Evolutionary conservation across 2,113 vertebrate genomes (phyloP), one percentile per base, ranked within the genome.

Genomic region (Microtus oregoni): DNA sequence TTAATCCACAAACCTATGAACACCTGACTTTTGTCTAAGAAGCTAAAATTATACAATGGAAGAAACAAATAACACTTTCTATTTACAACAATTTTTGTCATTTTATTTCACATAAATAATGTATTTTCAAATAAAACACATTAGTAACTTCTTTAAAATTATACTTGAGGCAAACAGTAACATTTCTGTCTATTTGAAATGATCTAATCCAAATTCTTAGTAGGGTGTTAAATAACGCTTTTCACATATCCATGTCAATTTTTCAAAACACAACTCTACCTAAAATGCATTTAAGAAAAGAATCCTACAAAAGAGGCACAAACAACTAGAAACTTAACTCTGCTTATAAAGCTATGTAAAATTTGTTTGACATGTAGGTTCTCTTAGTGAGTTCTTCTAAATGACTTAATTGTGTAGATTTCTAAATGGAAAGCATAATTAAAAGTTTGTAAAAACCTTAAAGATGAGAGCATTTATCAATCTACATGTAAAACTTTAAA

Each of bases 71-170:
- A 95, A 78, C 0, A 55, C 55, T 55, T 79, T 52, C 47, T 17
- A 52, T 79, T 52, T 8, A 50, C 13, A 19, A 32, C 8, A 35
- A 11, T 79, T 52, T 52, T 79, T 32, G 32, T 3, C 50, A 81
- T 81, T 58, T 58, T 81, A 58, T 55, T 79, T 19, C 32, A 22
- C 52, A 81, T 11, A 81, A 41, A 41, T 41, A 41, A 41, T 41
- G 17, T 35, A 35, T 22, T n/a, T 58, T 81, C 50, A 81, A n/a
- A n/a, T 55, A 89, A 97, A 96, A 47, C 0, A 91, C n/a, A 95
- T 86, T 95, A 6, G 0, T 88, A 96, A 0, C 5, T 30, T 97
- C 97, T 76, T 90, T 26, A 81, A 93, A 83, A 93, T 10, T 95
- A 78, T 0, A 32, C 26, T 92, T 58, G 1, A 2, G 32, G 32